Evolutionary conservation across 2,888 invertebrate genomes (phyloP).

Genomic region (Agonopterix subpropinquella): DNA sequence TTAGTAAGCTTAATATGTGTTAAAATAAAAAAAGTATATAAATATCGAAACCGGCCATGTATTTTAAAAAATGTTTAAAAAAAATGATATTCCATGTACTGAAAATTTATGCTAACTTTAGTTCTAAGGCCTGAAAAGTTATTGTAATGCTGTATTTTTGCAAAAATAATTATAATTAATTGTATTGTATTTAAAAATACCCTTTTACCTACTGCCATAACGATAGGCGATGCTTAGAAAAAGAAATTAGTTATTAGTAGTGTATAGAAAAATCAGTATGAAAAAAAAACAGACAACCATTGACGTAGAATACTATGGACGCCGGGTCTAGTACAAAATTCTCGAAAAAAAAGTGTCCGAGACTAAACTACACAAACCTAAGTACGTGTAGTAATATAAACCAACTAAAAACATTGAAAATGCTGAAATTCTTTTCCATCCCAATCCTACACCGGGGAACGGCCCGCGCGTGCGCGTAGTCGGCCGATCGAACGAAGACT

Average conservation of each 20-base stretch:
- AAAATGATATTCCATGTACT: constrained; percentile 32
- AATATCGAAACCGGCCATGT: constrained; percentile 67
- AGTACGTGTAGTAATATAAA: no score
- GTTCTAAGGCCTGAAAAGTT: constrained; percentile 37
- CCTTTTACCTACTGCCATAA: constrained; percentile 25
- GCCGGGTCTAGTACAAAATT: no score
- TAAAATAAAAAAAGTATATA: constrained; percentile 24
- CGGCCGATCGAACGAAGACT: no score
- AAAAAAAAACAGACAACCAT: no score
- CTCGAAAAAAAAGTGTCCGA: no score
- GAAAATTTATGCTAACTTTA: constrained; percentile 11
- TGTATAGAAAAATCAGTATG: background rate
- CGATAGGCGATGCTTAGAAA: constrained; percentile 1
- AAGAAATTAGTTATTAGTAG: background rate
- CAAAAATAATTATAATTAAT: constrained; percentile 33
- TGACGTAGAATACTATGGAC: no score
- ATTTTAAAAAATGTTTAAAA: constrained; percentile 28
- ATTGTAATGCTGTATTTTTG: constrained; percentile 59
- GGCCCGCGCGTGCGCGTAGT: no score
- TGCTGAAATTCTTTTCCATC: no score
- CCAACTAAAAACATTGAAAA: no score
- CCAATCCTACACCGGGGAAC: no score
- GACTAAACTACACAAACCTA: no score
- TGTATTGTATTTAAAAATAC: constrained; percentile 14
- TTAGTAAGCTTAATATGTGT: constrained; percentile 33